Evolutionary conservation across 2,113 vertebrate genomes (phyloP).

Genomic region (Labeo catla): DNA sequence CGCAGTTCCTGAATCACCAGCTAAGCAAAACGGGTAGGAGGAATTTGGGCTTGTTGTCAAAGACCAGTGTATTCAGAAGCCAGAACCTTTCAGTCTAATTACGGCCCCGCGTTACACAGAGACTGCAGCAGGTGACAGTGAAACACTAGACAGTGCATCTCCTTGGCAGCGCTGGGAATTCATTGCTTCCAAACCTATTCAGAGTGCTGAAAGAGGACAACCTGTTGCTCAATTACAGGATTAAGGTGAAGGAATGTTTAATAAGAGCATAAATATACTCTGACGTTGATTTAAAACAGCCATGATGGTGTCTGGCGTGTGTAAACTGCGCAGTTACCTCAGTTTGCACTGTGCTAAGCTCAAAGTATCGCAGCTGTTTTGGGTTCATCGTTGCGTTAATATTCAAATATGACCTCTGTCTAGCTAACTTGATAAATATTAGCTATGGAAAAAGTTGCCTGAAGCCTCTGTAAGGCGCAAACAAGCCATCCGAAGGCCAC

Average conservation of each 20-base stretch:
- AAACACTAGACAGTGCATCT: slow-evolving; percentile 49
- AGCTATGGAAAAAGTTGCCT: slow-evolving; percentile 61
- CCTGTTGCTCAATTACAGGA: slow-evolving; percentile 24
- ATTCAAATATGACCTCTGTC: slow-evolving; percentile 3
- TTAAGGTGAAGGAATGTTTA: slow-evolving; percentile 16
- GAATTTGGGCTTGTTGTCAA: slow-evolving; percentile 68
- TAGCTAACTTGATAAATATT: slow-evolving; percentile 17
- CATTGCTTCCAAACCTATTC: slow-evolving; percentile 57
- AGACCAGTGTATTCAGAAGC: slow-evolving; percentile 59
- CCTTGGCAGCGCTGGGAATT: slow-evolving; percentile 60
- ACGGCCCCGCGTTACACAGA: slow-evolving; percentile 48
- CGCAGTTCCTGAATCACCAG: slow-evolving; percentile 65
- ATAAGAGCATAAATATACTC: slow-evolving; percentile 12
- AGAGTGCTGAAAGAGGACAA: slow-evolving; percentile 26
- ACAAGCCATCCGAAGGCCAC: slow-evolving; percentile 69
- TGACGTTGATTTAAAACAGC: slow-evolving; percentile 22
- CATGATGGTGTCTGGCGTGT: background rate
- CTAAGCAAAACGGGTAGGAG: slow-evolving; percentile 72
- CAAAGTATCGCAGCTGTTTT: slow-evolving; percentile 2
- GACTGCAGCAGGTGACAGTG: slow-evolving; percentile 40
- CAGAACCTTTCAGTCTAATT: slow-evolving; percentile 54
- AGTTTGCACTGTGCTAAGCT: background rate
- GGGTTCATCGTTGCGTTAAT: background rate
- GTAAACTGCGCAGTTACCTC: background rate
- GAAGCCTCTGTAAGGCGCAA: slow-evolving; percentile 66